Evolutionary conservation across 2,888 invertebrate species (phyloP).

Genomic region (Agriotes lineatus): DNA sequence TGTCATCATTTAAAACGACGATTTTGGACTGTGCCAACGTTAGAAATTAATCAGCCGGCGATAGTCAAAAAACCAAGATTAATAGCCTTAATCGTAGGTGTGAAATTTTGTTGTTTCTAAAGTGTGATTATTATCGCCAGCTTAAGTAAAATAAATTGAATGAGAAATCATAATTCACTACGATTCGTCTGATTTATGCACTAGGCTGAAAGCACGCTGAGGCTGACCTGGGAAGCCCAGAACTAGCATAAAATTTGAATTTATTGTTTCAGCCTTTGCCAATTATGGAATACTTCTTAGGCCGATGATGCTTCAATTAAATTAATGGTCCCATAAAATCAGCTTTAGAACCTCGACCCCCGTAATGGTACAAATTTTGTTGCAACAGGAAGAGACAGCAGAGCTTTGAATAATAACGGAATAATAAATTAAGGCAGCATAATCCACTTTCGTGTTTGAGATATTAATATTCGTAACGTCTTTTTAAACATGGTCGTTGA

Average conservation of each 20-base stretch:
- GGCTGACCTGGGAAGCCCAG: too few species aligned
- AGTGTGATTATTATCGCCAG: slow-evolving; percentile 11
- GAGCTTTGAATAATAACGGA: neutral
- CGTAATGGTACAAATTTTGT: too few species aligned
- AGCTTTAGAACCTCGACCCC: too few species aligned
- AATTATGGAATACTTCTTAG: too few species aligned
- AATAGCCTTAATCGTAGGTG: slow-evolving; percentile 15
- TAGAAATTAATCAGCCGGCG: slow-evolving; percentile 8
- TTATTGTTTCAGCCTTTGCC: too few species aligned
- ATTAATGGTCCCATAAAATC: too few species aligned
- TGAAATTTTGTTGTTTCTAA: slow-evolving; percentile 28
- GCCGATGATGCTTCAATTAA: too few species aligned
- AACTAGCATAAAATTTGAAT: too few species aligned
- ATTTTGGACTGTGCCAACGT: neutral
- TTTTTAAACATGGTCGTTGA: slow-evolving; percentile 16
- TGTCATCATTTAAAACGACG: slow-evolving; percentile 19
- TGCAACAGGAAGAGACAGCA: too few species aligned
- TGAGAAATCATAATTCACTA: neutral
- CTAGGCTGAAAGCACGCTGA: slow-evolving; percentile 8
- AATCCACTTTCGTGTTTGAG: neutral
- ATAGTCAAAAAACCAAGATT: slow-evolving; percentile 17
- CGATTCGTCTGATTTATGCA: slow-evolving; percentile 6
- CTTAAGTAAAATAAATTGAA: slow-evolving; percentile 17
- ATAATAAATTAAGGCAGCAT: slow-evolving; percentile 3
- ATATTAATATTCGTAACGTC: slow-evolving; percentile 12